These are phyloP conservation scores for Galagoides demidoff DNA, from an alignment of 2,797 vertebrate species.

Conservation along the genomic window DNA sequence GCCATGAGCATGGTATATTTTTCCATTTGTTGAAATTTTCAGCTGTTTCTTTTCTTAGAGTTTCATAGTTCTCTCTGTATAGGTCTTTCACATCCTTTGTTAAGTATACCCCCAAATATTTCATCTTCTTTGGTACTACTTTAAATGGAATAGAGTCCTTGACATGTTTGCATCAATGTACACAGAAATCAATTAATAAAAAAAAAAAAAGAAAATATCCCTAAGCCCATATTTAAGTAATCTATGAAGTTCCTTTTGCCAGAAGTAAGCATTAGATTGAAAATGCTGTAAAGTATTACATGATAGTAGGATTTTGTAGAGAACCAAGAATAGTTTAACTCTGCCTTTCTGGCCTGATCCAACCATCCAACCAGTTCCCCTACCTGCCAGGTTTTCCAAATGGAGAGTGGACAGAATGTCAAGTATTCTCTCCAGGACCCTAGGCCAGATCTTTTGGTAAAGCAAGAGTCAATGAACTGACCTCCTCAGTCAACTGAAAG, in stretches of 20 bases:
- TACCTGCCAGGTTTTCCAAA: background rate
- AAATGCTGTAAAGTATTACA: background rate
- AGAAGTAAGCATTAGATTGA: background rate
- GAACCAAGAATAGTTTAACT: constrained; percentile 14
- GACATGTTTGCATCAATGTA: too few relatives aligned
- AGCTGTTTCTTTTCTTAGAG: too few relatives aligned
- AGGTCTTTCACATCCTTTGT: too few relatives aligned
- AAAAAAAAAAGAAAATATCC: background rate
- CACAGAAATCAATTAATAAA: too few relatives aligned
- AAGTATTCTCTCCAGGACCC: background rate
- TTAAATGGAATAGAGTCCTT: too few relatives aligned
- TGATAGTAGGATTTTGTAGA: background rate
- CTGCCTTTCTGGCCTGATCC: too few relatives aligned
- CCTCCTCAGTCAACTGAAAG: background rate
- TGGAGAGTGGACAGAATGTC: background rate
- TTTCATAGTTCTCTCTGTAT: too few relatives aligned
- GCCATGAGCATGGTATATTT: too few relatives aligned
- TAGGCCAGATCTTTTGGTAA: background rate
- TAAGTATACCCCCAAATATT: too few relatives aligned
- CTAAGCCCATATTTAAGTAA: background rate
- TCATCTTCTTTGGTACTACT: too few relatives aligned
- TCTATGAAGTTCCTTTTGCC: background rate
- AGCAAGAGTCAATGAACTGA: background rate
- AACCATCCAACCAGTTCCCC: background rate
- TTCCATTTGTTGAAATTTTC: too few relatives aligned